phyloP scores from a whole-genome alignment of 2,797 vertebrate species.

The Neoniphon sammara region DNA sequence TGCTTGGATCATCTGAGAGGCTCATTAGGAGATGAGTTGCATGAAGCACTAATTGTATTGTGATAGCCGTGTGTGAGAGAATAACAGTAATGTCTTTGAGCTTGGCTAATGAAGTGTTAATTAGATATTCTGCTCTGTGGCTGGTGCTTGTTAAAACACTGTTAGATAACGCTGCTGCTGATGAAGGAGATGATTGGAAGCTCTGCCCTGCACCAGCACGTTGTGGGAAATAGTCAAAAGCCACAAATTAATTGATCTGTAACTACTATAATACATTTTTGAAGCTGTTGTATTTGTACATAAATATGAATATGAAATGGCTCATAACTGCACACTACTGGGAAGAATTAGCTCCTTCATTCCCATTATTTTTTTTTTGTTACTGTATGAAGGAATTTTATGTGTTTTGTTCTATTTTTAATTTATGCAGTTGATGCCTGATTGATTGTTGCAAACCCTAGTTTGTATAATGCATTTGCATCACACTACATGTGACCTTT shows the following conservation, averaged over 20 bases:
- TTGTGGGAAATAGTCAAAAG: constrained; percentile 19
- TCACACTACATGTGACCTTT: background rate
- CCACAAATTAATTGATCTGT: constrained; percentile 19
- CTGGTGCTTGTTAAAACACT: constrained; percentile 45
- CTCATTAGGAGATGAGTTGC: constrained; percentile 52
- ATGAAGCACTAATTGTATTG: constrained; percentile 56
- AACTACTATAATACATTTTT: constrained; percentile 3
- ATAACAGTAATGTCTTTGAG: constrained; percentile 43
- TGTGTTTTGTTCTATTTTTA: background rate
- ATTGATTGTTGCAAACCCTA: background rate
- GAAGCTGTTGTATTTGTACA: constrained; percentile 33
- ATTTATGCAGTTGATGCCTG: constrained; percentile 28
- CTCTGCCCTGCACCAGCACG: constrained; percentile 11
- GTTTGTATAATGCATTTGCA: background rate
- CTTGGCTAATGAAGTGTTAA: constrained; percentile 68
- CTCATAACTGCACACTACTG: background rate
- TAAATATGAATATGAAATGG: background rate
- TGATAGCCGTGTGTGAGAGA: constrained; percentile 10
- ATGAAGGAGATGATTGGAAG: constrained; percentile 38
- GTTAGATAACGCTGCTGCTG: constrained; percentile 41
- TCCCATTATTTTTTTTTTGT: constrained; percentile 56
- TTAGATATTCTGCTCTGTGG: constrained; percentile 49
- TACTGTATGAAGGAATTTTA: background rate
- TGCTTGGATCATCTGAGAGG: constrained; percentile 45
- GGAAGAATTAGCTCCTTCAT: constrained; percentile 27